Evolutionary conservation across 2,888 invertebrate species (phyloP).

Genomic region (Cynaeus angustus): DNA sequence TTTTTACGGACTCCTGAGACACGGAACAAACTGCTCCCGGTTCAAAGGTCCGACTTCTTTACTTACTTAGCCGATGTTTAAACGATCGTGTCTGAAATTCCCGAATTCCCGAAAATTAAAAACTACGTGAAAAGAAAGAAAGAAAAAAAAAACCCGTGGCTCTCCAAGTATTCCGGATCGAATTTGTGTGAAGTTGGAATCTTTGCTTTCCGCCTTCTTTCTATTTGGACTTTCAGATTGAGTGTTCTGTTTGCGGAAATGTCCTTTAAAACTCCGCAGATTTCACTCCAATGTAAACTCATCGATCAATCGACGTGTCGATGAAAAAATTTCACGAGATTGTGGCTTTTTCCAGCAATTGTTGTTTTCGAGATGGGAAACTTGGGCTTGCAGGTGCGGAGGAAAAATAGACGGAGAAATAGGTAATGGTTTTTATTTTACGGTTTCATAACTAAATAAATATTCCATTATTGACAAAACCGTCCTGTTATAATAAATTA

Average conservation of each 20-base stretch:
- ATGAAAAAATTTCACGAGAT: slow-evolving; percentile 32
- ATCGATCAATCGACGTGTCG: slow-evolving; percentile 43
- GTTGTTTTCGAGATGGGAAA: slow-evolving; percentile 9
- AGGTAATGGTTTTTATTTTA: too few species aligned
- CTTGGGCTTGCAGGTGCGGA: not conserved
- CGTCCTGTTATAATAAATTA: too few species aligned
- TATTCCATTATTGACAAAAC: too few species aligned
- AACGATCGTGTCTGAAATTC: slow-evolving; percentile 36
- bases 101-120: slow-evolving; percentile 1
- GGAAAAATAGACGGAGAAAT: too few species aligned
- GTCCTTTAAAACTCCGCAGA: slow-evolving; percentile 58
- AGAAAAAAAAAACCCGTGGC: slow-evolving; percentile 11
- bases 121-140: not conserved
- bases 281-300: slow-evolving; percentile 44
- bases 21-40: slow-evolving; percentile 63
- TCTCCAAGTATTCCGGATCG: slow-evolving; percentile 36
- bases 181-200: slow-evolving; percentile 54
- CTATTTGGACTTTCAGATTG: slow-evolving; percentile 64
- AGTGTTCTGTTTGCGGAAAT: slow-evolving; percentile 65
- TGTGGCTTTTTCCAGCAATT: slow-evolving; percentile 19
- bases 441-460: too few species aligned
- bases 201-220: slow-evolving; percentile 49
- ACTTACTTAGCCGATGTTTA: slow-evolving; percentile 49
- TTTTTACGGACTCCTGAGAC: slow-evolving; percentile 61
- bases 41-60: slow-evolving; percentile 61